phyloP scores from a whole-genome alignment of 2,888 invertebrate species.

The Endomychus coccineus region DNA sequence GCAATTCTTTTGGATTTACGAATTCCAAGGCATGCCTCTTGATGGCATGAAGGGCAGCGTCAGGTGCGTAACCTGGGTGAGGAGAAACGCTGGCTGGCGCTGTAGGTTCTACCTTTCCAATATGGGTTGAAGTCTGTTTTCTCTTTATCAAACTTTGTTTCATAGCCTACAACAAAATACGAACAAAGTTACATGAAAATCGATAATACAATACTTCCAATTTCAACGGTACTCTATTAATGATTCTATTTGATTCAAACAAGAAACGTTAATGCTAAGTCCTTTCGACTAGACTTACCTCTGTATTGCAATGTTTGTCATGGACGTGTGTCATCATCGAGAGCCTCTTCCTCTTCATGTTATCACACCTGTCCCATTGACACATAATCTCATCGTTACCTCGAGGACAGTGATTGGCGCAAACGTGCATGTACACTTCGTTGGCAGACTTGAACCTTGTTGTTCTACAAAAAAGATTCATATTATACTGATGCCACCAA shows the following conservation, averaged over 20 bases:
- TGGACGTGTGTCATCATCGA: constrained; percentile 95
- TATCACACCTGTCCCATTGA: constrained; percentile 86
- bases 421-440: constrained; percentile 83
- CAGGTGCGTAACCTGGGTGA: constrained; percentile 84
- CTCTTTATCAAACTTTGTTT: constrained; percentile 60
- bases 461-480: constrained; percentile 42
- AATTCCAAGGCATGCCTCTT: constrained; percentile 89
- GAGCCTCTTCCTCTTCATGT: constrained; percentile 81
- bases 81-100: constrained; percentile 47
- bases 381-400: constrained; percentile 71
- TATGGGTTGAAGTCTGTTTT: constrained; percentile 49
- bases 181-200: too few species aligned
- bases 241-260: too few species aligned
- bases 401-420: constrained; percentile 72
- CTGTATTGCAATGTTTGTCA: constrained; percentile 87
- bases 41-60: constrained; percentile 95
- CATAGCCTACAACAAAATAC: constrained; percentile 54
- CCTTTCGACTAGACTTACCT: constrained; percentile 51
- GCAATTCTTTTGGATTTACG: constrained; percentile 81
- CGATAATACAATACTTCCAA: too few species aligned
- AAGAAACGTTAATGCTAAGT: too few species aligned
- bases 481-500: too few species aligned
- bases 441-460: constrained; percentile 62
- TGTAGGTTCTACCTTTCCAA: constrained; percentile 49
- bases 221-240: too few species aligned